Conservation (phyloP, 2,797 vertebrate genomes). For the Knipowitschia caucasica region DNA sequence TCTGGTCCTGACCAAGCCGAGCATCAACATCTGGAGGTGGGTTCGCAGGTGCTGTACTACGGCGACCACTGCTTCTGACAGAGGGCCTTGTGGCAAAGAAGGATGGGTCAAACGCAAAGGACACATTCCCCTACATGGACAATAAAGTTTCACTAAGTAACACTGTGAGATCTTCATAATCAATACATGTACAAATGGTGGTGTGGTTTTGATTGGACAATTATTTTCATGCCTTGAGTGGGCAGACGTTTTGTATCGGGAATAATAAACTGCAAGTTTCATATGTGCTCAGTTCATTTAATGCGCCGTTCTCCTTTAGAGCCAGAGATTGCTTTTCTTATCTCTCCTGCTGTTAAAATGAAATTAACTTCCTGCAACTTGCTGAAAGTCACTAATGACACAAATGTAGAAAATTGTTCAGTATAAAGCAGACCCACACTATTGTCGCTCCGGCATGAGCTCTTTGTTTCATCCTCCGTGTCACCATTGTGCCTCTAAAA, state of each 20-base stretch:
- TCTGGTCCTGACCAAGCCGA: too few relatives aligned
- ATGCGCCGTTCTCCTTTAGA: constrained; percentile 22
- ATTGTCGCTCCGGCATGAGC: constrained; percentile 19
- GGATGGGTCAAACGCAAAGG: too few relatives aligned
- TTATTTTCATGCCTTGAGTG: neutral
- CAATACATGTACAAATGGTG: too few relatives aligned
- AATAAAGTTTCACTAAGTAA: too few relatives aligned
- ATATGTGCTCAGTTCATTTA: neutral
- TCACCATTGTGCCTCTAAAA: constrained; percentile 50
- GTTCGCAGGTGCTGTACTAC: too few relatives aligned
- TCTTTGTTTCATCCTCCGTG: constrained; percentile 41
- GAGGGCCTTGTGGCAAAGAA: too few relatives aligned
- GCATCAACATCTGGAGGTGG: too few relatives aligned
- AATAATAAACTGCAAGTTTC: neutral
- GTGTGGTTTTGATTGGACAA: neutral
- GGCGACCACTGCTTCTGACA: too few relatives aligned
- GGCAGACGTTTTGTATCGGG: neutral
- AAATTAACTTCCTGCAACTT: constrained; percentile 33
- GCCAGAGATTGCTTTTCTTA: neutral
- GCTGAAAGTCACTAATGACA: constrained; percentile 24
- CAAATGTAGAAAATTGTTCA: constrained; percentile 34
- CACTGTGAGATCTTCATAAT: too few relatives aligned
- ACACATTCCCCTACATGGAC: too few relatives aligned
- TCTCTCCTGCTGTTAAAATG: constrained; percentile 6
- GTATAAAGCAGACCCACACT: constrained; percentile 15